Evolutionary conservation across 37 sponge, comb jelly and placozoan genomes (phyloP), one percentile per base, ranked within the genome.

Genomic region (Halichondria panicea): DNA sequence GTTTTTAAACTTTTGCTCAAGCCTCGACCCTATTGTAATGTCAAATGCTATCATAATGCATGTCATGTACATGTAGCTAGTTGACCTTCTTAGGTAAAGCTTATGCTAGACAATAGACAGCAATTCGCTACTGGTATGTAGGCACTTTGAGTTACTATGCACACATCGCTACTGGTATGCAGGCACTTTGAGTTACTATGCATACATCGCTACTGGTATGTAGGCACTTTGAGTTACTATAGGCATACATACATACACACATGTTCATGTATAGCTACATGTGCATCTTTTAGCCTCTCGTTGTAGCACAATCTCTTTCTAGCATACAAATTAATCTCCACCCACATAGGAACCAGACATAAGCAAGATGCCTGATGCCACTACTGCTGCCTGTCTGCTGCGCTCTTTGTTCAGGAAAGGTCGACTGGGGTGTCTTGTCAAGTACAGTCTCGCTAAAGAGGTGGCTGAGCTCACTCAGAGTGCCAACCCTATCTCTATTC

Each of bases 261-360:
- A 63, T 35, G 3, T 63, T 19, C 35, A 63, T 63, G n/a, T n/a
- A n/a, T n/a, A n/a, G n/a, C n/a, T n/a, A n/a, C 15, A 48, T 15
- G 52, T 15, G 15, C 13, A 8, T n/a, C n/a, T n/a, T n/a, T n/a
- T n/a, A n/a, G n/a, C n/a, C n/a, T n/a, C n/a, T n/a, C n/a, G n/a
- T n/a, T n/a, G n/a, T n/a, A n/a, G n/a, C n/a, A n/a, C n/a, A n/a
- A n/a, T n/a, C n/a, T n/a, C n/a, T n/a, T n/a, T n/a, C n/a, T n/a
- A n/a, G n/a, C n/a, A n/a, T n/a, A n/a, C n/a, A n/a, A n/a, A n/a
- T n/a, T n/a, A n/a, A 22, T 62, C 55, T 82, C 57, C 38, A 18
- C n/a, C 36, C 36, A 43, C 60, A 37, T 56, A 87, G 88, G 76
- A 66, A 44, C 53, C 73, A 55, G 82, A 81, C 46, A 53, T 81